Conservation (phyloP, 2,797 vertebrate genomes). For the Xiphophorus birchmanni region DNA sequence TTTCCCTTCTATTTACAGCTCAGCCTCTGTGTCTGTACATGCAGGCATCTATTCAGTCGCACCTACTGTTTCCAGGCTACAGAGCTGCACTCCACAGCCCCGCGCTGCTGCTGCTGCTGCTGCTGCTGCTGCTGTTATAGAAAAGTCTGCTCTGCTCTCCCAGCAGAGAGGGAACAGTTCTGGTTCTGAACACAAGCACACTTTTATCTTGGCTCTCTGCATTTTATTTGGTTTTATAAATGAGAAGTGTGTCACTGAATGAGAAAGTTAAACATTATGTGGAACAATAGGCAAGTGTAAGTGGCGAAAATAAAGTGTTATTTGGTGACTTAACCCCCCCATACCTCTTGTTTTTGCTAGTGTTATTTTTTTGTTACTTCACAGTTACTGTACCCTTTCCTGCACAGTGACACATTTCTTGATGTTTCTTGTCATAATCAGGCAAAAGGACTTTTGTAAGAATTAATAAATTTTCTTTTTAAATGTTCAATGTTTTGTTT, state of each 20-base stretch:
- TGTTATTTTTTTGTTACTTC: not conserved
- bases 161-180: not conserved
- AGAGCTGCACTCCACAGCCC: constrained; percentile 10
- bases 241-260: not conserved
- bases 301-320: not conserved
- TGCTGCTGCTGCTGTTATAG: not conserved
- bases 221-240: not conserved
- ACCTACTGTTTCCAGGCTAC: constrained; percentile 41
- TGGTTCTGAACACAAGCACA: not conserved
- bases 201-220: not conserved
- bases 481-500: no score
- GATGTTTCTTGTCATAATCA: not conserved
- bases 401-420: not conserved
- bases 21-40: constrained; percentile 27
- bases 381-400: not conserved
- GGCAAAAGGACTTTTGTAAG: not conserved
- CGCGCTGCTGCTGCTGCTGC: not conserved
- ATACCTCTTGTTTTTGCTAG: not conserved
- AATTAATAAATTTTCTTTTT: not conserved
- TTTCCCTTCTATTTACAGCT: constrained; percentile 60
- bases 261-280: not conserved
- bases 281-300: not conserved
- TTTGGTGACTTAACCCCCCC: not conserved
- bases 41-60: constrained; percentile 47
- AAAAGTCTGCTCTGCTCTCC: constrained; percentile 17